Evolutionary conservation across 2,797 vertebrate species (phyloP), one percentile per base, ranked within the genome.

Genomic region (Thamnophis elegans): DNA sequence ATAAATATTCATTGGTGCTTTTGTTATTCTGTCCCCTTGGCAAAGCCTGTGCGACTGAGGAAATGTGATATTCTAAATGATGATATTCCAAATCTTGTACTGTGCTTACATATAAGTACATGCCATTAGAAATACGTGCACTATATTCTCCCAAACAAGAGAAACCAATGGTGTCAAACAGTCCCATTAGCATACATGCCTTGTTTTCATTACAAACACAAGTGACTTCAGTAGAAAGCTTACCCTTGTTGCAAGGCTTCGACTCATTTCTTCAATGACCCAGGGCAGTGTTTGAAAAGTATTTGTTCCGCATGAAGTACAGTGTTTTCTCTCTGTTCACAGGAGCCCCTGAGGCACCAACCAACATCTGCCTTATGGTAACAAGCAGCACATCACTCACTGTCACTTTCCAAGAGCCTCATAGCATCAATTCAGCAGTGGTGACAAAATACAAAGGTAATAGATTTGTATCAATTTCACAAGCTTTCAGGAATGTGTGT

Each of bases 391-490:
- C 97, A 91, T 97, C 99, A n/a, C 98, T 99, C 96, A 99, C 98
- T 26, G 98, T 99, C 97, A 98, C 97, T 97, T 99, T 99, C 96
- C 99, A 99, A 94, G 99, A 99, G 95, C 99, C 99, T 22, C 97
- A 97, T 91, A 98, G 98, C 93, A 98, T 98, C 96, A 99, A 99
- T 94, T 98, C 98, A 82, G 98, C 99, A 32, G 98, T 99, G 94
- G 98, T 99, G 94, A 99, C 99, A 96, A 99, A 98, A 96, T 99
- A 99, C 97, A 98, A 98, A 99, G 99, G 99, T 99, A 98, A 91
- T 93, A 93, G 6, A 91, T 94, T 95, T 94, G 91, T 55, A 51
- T 82, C 55, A 73, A 85, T 96, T 95, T 94, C 68, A 86, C 47
- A 92, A 93, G n/a, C 73, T 54, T 87, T 93, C 91, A 87, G 92